Percentiles rank a stretch among this genome's conserved stretches.
Conservation (phyloP, 2,888 invertebrate genomes). For the Pinctada fucata region DNA sequence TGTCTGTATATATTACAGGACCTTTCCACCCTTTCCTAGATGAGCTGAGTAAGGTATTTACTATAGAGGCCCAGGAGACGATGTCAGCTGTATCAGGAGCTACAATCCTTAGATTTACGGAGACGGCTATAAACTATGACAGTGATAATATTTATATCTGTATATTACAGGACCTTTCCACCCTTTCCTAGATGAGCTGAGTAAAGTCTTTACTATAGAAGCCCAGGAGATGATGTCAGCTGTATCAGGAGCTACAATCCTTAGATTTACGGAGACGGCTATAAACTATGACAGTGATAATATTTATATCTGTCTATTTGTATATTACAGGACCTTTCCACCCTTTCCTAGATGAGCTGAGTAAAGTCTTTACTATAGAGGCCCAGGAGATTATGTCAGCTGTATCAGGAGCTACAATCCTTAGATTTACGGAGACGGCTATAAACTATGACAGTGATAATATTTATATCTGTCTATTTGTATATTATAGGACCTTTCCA, state of each 20-base stretch:
- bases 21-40: slow-evolving; percentile 47
- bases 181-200: slow-evolving; percentile 48
- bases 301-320: slow-evolving; percentile 45
- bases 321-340: slow-evolving; percentile 51
- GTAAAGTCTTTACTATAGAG: slow-evolving; percentile 51
- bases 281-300: slow-evolving; percentile 53
- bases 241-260: slow-evolving; percentile 39
- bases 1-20: slow-evolving; percentile 56
- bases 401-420: slow-evolving; percentile 40
- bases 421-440: slow-evolving; percentile 51
- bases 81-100: slow-evolving; percentile 42
- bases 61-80: slow-evolving; percentile 22
- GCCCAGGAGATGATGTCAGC: slow-evolving; percentile 42
- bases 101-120: slow-evolving; percentile 52
- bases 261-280: slow-evolving; percentile 51
- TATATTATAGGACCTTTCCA: slow-evolving; percentile 56
- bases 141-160: slow-evolving; percentile 52
- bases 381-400: slow-evolving; percentile 43
- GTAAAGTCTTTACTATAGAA: slow-evolving; percentile 50
- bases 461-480: slow-evolving; percentile 58
- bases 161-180: slow-evolving; percentile 52
- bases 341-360: slow-evolving; percentile 48
- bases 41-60: too few relatives aligned
- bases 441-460: slow-evolving; percentile 53
- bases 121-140: slow-evolving; percentile 50